These are phyloP conservation scores for Pelmatolapia mariae DNA, from an alignment of 2,113 vertebrate genomes.

Conservation along the genomic window DNA sequence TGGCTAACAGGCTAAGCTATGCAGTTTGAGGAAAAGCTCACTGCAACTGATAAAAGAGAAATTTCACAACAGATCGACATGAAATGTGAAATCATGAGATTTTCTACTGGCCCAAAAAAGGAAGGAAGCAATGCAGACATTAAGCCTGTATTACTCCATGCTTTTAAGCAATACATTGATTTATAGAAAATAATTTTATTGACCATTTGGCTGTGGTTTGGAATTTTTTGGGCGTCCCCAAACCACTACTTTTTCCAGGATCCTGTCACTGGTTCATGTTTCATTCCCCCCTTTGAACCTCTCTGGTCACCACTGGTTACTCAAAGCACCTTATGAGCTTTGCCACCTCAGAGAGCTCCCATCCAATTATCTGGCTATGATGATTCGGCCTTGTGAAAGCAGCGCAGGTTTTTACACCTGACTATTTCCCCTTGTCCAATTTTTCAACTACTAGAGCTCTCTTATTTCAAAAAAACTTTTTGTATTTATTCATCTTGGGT, in stretches of 20 bases:
- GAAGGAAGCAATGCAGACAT: neutral
- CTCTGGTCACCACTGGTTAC: neutral
- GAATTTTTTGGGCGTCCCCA: accelerated
- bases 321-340: neutral
- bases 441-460: neutral
- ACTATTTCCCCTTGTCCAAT: neutral
- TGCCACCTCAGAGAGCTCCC: neutral
- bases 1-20: neutral
- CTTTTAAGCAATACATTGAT: neutral
- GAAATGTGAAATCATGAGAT: neutral
- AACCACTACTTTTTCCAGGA: neutral
- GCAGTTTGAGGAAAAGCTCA: neutral
- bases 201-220: neutral
- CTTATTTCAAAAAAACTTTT: neutral
- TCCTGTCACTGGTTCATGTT: neutral
- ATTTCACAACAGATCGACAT: accelerated
- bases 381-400: neutral
- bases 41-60: neutral
- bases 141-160: neutral
- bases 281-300: accelerated
- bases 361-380: neutral
- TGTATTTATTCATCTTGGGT: neutral
- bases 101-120: neutral
- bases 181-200: neutral
- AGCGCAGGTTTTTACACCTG: neutral